These are phyloP conservation scores for Atta colombica DNA, from an alignment of 1,140 invertebrate genomes.

Conservation along the genomic window DNA sequence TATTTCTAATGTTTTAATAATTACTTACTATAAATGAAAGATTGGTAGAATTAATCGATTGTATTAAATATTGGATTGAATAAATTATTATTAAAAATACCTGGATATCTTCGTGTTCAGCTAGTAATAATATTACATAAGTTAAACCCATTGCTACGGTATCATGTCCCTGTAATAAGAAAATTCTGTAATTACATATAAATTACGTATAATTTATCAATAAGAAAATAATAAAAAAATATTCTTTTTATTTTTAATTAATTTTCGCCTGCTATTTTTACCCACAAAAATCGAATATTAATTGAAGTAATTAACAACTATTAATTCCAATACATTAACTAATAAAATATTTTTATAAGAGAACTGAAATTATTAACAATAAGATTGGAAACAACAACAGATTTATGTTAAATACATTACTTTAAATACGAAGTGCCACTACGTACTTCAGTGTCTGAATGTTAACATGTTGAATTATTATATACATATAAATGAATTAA, in stretches of 20 bases:
- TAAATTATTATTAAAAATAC: slow-evolving; percentile 74
- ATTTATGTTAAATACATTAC: too few relatives aligned
- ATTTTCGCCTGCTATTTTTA: neutral
- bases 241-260: too few relatives aligned
- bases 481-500: too few relatives aligned
- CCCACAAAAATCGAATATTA: neutral
- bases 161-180: slow-evolving; percentile 88
- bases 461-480: too few relatives aligned
- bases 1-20: neutral
- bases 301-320: neutral
- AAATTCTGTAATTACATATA: too few relatives aligned
- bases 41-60: neutral
- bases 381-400: too few relatives aligned
- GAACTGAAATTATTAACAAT: neutral
- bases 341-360: neutral
- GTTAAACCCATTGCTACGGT: slow-evolving; percentile 89
- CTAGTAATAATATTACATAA: slow-evolving; percentile 88
- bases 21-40: neutral
- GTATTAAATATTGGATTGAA: neutral
- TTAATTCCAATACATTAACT: neutral
- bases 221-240: too few relatives aligned
- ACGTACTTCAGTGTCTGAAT: too few relatives aligned
- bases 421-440: too few relatives aligned
- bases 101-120: slow-evolving; percentile 89
- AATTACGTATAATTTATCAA: too few relatives aligned